A percentile compares a stretch with the other conserved stretches of the same genome.
Conservation (phyloP, 2,888 invertebrate species). For the Aelia acuminata region DNA sequence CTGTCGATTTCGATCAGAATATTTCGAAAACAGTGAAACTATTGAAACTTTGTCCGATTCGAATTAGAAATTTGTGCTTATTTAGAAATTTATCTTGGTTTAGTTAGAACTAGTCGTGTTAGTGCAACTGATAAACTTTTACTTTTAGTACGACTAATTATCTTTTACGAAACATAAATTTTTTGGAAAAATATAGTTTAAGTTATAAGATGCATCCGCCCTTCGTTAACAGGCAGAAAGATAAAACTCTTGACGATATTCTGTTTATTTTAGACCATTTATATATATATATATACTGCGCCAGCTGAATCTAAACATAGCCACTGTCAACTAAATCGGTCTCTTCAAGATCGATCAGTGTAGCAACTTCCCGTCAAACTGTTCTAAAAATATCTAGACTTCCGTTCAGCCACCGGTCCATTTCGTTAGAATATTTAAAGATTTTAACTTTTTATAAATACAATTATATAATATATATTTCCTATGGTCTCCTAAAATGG, state of each 20-base stretch:
- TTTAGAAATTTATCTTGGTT: too few relatives aligned
- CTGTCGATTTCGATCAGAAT: too few relatives aligned
- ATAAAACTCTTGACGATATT: background rate
- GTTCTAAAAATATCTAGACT: background rate
- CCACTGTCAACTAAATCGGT: background rate
- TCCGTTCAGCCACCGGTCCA: background rate
- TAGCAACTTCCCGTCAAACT: background rate
- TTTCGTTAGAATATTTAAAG: background rate
- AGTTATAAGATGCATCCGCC: background rate
- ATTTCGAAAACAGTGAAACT: too few relatives aligned
- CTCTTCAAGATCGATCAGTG: background rate
- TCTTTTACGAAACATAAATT: too few relatives aligned
- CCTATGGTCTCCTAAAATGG: too few relatives aligned
- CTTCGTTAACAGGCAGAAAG: background rate
- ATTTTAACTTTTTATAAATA: too few relatives aligned
- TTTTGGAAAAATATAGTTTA: background rate
- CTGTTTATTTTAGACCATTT: background rate
- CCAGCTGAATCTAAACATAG: background rate
- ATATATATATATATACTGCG: background rate
- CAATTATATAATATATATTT: too few relatives aligned
- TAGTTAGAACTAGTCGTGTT: too few relatives aligned
- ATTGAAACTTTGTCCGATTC: too few relatives aligned
- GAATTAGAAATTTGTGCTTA: too few relatives aligned
- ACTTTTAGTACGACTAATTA: too few relatives aligned
- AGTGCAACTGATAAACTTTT: too few relatives aligned